Evolutionary conservation across 64 coral and sea anemone species (phyloP), one percentile per base, ranked within the genome.

Genomic region (Astreopora myriophthalma): DNA sequence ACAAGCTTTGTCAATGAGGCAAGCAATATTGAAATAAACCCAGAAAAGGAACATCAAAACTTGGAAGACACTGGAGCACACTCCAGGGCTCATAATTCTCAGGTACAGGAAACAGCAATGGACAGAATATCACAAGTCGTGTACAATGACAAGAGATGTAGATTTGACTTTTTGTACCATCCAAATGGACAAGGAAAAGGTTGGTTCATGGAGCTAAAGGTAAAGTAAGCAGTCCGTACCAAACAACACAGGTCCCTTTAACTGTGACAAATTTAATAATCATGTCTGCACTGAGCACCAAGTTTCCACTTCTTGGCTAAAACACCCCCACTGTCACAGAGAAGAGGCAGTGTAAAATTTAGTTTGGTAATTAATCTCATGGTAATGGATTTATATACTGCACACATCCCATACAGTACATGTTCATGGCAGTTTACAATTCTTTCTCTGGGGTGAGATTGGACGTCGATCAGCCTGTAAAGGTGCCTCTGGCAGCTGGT

Each of bases 161-260:
- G 79, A 83, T 83, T 83, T 83, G 79, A 83, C 23, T 83, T 37
- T 83, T 31, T 83, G 20, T 83, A 83, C 34, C 31, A 83, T 38
- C 33, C 52, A 39, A 38, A 38, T 1, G 25, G 29, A 1, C 57
- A 39, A 64, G 10, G 7, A 33, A 65, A 28, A 83, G 79, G 79
- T 83, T 63, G 31, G 79, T 83, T 36, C 19, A 64, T 35, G 24
- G n/a, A 3, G 6, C 1, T 36, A 37, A 36, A 19, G 1, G 17
- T 55, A 19, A n/a, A n/a, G n/a, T n/a, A n/a, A 14, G 16, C 17
- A 16, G 16, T 55, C 3, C 13, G 40, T 44, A 44, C 40, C 40
- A 6, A 8, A 11, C 6, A 44, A 11, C 40, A 44, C n/a, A 44
- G 40, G 6, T 44, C 11, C 11, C 11, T 55, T 55, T 13, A 0